Evolutionary conservation across 2,113 vertebrate genomes (phyloP), one percentile per base, ranked within the genome.

Genomic region (Gobio gobio): DNA sequence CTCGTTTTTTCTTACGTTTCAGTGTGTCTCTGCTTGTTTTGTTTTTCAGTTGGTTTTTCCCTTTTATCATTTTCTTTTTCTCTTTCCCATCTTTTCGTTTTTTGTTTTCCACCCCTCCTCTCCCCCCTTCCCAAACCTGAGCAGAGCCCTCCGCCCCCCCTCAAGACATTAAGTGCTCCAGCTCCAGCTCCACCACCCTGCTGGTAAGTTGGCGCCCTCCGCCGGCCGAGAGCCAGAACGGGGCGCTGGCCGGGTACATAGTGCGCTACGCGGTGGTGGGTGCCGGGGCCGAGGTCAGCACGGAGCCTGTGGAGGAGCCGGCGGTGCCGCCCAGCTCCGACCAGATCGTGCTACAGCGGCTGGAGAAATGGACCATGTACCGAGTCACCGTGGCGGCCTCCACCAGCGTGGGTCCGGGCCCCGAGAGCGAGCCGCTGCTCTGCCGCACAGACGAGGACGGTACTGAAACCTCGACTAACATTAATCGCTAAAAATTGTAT

Each of bases 191-290:
- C 94, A 99, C 98, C 89, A 94, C 95, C 95, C 96, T 99, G 96
- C 95, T 97, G 97, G 98, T 99, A 98, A 97, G 97, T 99, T 99
- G 98, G 97, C 95, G 88, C 92, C 96, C 98, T 88, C 98, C 97
- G 47, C 96, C 96, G 81, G 92, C 94, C 86, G 95, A 95, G 87
- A 97, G 96, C 94, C 98, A 97, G 92, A 99, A 99, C 77, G 98
- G 98, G 86, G 93, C 91, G 94, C 96, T 99, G 95, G 96, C 93
- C 89, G 96, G 97, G 91, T 99, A 99, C 94, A 96, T 93, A 92
- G 96, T 99, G 94, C 95, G 89, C 94, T 98, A 99, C 93, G 94
- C 95, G 93, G 95, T 95, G 92, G 95, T 95, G 94, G 95, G 95
- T 90, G 92, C 93, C 6, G 95, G 97, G 91, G 96, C 96, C 3